These are phyloP conservation scores for Perccottus glenii DNA, from an alignment of 2,113 vertebrate genomes.

Conservation along the genomic window DNA sequence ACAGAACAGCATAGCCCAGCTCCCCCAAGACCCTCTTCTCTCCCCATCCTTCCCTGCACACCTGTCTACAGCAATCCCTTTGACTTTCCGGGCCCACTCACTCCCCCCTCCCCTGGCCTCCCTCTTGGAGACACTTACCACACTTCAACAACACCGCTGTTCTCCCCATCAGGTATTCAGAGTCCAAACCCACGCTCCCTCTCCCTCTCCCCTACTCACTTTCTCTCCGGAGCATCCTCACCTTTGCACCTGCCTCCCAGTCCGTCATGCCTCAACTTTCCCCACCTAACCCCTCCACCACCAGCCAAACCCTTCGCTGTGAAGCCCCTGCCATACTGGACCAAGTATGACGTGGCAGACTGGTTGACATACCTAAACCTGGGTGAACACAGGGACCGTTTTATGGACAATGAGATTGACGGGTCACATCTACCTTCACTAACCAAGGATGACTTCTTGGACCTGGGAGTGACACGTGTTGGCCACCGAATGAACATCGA, in stretches of 20 bases:
- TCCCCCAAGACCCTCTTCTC: constrained; percentile 88
- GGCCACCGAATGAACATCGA: constrained; percentile 97
- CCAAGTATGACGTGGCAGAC: constrained; percentile 94
- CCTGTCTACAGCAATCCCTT: constrained; percentile 76
- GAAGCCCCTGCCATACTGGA: constrained; percentile 92
- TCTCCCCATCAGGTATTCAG: constrained; percentile 74
- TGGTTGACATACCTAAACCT: constrained; percentile 93
- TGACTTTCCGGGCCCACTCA: constrained; percentile 76
- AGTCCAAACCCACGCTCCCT: constrained; percentile 80
- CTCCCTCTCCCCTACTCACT: constrained; percentile 88
- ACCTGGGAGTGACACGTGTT: constrained; percentile 92
- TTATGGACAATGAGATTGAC: constrained; percentile 96
- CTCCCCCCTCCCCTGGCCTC: constrained; percentile 75
- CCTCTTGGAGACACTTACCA: constrained; percentile 81
- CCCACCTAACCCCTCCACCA: constrained; percentile 83
- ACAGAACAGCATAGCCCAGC: constrained; percentile 82
- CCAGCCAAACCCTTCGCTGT: constrained; percentile 90
- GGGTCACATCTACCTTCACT: constrained; percentile 92
- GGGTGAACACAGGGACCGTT: constrained; percentile 88
- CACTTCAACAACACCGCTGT: constrained; percentile 77
- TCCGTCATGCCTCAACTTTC: constrained; percentile 83
- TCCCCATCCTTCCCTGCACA: constrained; percentile 87
- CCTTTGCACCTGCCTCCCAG: constrained; percentile 75
- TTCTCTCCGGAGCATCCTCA: constrained; percentile 82
- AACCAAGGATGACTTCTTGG: constrained; percentile 95